Conservation (phyloP, 2,888 invertebrate species). For the Tribolium freemani region DNA sequence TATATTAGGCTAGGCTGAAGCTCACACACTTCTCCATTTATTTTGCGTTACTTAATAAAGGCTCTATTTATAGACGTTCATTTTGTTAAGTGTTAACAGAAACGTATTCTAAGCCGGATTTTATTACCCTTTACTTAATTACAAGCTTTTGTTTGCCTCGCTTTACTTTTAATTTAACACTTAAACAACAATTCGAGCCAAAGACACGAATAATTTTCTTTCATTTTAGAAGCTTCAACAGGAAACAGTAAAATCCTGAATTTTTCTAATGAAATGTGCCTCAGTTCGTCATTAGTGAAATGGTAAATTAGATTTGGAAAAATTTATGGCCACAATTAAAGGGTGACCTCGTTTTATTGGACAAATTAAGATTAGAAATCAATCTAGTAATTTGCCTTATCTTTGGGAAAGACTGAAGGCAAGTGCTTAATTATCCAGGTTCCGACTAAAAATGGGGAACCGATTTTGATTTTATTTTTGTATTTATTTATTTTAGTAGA, state of each 20-base stretch:
- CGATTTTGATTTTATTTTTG: neutral
- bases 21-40: conserved; percentile 4
- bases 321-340: conserved; percentile 40
- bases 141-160: conserved; percentile 43
- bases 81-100: conserved; percentile 47
- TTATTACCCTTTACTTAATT: conserved; percentile 43
- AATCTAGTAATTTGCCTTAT: conserved; percentile 32
- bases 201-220: neutral
- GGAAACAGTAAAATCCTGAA: neutral
- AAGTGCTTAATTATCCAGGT: conserved; percentile 2
- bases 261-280: conserved; percentile 11
- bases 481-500: too few species aligned
- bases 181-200: conserved; percentile 1
- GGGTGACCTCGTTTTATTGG: conserved; percentile 36
- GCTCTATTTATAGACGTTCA: conserved; percentile 42
- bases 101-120: conserved; percentile 40
- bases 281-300: conserved; percentile 22
- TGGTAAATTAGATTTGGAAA: conserved; percentile 34
- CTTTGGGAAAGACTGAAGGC: neutral
- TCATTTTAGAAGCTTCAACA: neutral
- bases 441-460: neutral
- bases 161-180: conserved; percentile 35
- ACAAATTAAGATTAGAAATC: conserved; percentile 38
- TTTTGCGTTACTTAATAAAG: conserved; percentile 40
- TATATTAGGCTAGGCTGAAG: neutral